These are phyloP conservation scores for Conus canariensis DNA, from an alignment of 2,888 invertebrate genomes.

Conservation along the genomic window DNA sequence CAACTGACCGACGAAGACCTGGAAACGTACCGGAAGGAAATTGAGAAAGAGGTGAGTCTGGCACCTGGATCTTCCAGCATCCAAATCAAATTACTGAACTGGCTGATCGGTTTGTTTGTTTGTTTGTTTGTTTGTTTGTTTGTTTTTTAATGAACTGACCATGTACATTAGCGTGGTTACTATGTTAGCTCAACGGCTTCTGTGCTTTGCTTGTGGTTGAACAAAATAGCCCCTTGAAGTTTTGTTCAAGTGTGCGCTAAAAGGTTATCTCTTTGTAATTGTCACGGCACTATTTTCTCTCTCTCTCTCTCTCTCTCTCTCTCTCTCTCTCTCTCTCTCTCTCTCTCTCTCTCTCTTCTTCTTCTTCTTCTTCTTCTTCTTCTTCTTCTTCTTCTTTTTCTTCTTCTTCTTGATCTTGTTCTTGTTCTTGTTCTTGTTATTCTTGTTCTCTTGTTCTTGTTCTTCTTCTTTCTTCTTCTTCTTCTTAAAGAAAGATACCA, in stretches of 20 bases:
- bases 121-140: not conserved
- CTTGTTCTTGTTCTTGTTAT: conserved; percentile 6
- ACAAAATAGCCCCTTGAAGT: no score
- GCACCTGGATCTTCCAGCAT: no score
- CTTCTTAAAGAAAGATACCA: not conserved
- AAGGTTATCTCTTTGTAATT: not conserved
- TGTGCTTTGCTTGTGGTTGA: no score
- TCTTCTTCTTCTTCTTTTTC: not conserved
- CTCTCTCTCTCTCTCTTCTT: not conserved
- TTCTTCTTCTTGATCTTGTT: conserved; percentile 14
- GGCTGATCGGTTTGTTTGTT: no score
- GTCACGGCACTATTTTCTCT: not conserved
- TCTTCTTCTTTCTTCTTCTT: not conserved
- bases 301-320: not conserved
- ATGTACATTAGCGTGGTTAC: no score
- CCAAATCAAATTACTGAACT: no score
- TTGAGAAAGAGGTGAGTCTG: not conserved
- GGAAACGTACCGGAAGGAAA: not conserved
- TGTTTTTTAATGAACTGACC: not conserved
- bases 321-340: not conserved
- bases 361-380: not conserved
- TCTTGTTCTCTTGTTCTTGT: not conserved
- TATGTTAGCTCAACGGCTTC: no score
- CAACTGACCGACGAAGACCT: not conserved
- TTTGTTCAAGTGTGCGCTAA: no score